phyloP scores from a whole-genome alignment of 2,797 vertebrate genomes.

The Gymnoscopelus microlampas region DNA sequence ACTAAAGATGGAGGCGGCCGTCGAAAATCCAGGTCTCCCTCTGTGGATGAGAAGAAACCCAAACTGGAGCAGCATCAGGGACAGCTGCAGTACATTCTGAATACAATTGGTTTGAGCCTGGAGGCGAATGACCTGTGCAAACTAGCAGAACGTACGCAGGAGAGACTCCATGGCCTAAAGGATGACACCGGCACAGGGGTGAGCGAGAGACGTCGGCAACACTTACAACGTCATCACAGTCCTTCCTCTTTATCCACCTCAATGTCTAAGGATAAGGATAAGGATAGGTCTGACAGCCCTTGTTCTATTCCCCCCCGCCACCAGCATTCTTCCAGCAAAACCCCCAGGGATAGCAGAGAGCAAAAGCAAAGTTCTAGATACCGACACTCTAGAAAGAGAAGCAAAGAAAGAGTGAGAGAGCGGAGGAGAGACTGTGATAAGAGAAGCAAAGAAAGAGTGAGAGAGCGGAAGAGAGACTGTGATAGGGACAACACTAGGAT shows the following conservation, averaged over 20 bases:
- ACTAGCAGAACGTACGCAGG: conserved; percentile 60
- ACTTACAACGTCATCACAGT: not conserved
- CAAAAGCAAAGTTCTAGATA: not conserved
- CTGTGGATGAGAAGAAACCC: not conserved
- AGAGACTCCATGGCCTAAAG: conserved; percentile 68
- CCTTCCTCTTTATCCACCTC: conserved; percentile 32
- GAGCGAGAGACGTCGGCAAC: not conserved
- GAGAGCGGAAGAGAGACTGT: not conserved
- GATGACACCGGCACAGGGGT: not conserved
- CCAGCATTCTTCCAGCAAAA: conserved; percentile 14
- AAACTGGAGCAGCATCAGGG: conserved; percentile 31
- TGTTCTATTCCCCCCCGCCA: conserved; percentile 6
- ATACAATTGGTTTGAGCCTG: conserved; percentile 63
- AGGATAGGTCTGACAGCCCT: conserved; percentile 29
- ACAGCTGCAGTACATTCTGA: conserved; percentile 66
- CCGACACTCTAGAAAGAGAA: not conserved
- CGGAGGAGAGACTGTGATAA: not conserved
- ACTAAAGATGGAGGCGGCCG: not conserved
- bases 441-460: not conserved
- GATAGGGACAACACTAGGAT: not conserved
- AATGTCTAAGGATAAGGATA: too few relatives aligned
- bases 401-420: not conserved
- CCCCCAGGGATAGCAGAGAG: not conserved
- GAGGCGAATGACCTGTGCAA: conserved; percentile 62
- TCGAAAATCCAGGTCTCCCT: conserved; percentile 24